Base-by-base conservation (phyloP, 2,113 vertebrate genomes). In the Xenopus laevis region DNA sequence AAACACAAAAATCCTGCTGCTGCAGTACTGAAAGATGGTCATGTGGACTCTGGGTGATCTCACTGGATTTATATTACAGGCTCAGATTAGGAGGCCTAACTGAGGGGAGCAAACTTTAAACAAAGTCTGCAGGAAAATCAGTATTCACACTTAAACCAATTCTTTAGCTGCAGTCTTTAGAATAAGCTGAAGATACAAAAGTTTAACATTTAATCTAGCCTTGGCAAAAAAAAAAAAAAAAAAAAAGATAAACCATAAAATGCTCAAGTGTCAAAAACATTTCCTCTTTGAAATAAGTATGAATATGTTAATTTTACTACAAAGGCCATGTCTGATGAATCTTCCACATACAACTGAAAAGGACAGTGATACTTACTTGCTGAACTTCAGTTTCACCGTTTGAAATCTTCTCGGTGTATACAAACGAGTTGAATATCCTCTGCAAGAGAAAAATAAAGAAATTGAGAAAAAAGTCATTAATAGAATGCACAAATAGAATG, bases 371-470 rank as follows among this genome's bases (percentile, higher is more conserved):
- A 83, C 96, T 93, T 90, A 98, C 97, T 94, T 98, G 97, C 69
- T 99, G 97, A 18, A 99, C 97, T 88, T 99, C 97, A 0, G 94
- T 96, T 83, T 99, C 97, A 60, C 97, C 96, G 3, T 99, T 99
- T 2, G 97, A 98, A 76, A 95, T 95, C 82, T 98, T 98, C 91
- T 98, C 97, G 0, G 93, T 96, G 84, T 98, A 99, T 79, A 96
- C 93, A 75, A 99, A 99, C 59, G 97, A 98, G 87, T 91, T 98
- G 93, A 97, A 98, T 86, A 98, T 98, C 81, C 93, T 92, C 97
- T 98, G 94, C 74, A 86, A 84, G 50, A 55, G 72, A 82, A 79
- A 1, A 80, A 83, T 85, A 78, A 78, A 20, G 80, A 55, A 81
- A 2, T 4, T 27, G 10, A 33, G 10, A 60, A 18, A 60, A 53